Conservation (phyloP, 2,888 invertebrate genomes). For the Drosophila pseudotalamancana region DNA sequence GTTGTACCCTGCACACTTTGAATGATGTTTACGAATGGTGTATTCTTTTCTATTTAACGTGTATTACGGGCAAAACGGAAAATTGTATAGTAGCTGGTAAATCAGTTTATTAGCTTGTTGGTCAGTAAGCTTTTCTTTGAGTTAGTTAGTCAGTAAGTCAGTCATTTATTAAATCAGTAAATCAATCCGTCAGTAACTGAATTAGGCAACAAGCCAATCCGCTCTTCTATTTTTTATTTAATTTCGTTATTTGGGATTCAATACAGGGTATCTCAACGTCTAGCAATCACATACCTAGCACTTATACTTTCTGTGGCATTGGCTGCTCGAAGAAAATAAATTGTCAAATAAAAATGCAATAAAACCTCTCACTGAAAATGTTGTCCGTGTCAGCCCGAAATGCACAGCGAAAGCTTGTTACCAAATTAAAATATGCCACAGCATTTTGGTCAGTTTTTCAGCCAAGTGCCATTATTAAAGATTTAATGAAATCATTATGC, state of each 20-base stretch:
- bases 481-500: conserved; percentile 64
- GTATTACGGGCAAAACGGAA: not conserved
- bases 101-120: too few relatives aligned
- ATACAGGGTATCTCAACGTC: not conserved
- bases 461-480: conserved; percentile 67
- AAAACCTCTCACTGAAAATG: conserved; percentile 55
- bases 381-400: conserved; percentile 22
- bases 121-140: not conserved
- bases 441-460: conserved; percentile 41
- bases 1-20: not conserved
- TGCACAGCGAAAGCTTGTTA: conserved; percentile 71
- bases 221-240: not conserved
- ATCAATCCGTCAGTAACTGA: too few relatives aligned
- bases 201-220: too few relatives aligned
- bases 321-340: conserved; percentile 36
- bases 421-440: conserved; percentile 59
- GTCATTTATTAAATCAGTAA: not conserved
- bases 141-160: not conserved
- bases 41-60: not conserved
- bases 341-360: conserved; percentile 77
- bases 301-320: conserved; percentile 2
- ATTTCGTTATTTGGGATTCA: too few relatives aligned
- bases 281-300: not conserved
- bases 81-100: not conserved
- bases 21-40: not conserved